phyloP scores from a whole-genome alignment of 2,113 vertebrate genomes.

The Plecotus auritus region DNA sequence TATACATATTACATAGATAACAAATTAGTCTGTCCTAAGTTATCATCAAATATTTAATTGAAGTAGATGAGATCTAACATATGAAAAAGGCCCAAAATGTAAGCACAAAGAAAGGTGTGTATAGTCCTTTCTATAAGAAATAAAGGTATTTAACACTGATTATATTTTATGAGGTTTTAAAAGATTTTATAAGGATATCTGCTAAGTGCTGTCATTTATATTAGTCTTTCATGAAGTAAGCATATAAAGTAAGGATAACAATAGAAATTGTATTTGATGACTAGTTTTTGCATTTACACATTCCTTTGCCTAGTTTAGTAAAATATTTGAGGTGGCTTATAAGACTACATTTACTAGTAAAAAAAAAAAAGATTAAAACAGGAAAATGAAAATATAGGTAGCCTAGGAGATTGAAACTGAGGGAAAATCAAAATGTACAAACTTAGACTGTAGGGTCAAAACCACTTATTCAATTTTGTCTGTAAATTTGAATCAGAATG shows the following conservation, averaged over 20 bases:
- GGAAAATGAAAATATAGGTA: background rate
- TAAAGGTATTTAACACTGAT: background rate
- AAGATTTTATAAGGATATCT: conserved; percentile 18
- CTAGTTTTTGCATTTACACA: background rate
- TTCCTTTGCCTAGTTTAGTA: background rate
- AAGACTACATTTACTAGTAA: background rate
- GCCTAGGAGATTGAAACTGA: background rate
- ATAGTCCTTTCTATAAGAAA: background rate
- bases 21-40: background rate
- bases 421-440: background rate
- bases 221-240: conserved; percentile 4
- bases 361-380: background rate
- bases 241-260: background rate
- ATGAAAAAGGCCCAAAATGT: background rate
- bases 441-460: background rate
- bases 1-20: background rate
- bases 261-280: background rate
- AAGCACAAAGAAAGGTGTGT: background rate
- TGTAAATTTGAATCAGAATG: background rate
- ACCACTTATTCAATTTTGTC: background rate
- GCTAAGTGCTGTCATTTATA: background rate
- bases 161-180: background rate
- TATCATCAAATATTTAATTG: background rate
- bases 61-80: background rate
- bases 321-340: conserved; percentile 8